Conservation (phyloP, 1,140 invertebrate genomes). For the Eulimnadia texana region DNA sequence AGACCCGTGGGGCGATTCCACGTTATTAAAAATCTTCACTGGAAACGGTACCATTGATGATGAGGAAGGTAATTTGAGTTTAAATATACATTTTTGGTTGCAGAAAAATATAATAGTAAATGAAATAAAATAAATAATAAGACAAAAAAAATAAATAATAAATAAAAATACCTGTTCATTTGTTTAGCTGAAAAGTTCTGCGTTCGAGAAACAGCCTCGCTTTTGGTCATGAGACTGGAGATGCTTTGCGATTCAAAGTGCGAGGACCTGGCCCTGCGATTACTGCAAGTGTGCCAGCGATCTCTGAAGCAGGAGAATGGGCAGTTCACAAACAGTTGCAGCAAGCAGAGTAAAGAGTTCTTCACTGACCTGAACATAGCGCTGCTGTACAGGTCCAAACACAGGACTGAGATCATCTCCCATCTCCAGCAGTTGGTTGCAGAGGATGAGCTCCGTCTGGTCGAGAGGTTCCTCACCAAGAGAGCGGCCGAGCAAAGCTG, state of each 20-base stretch:
- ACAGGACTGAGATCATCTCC: constrained; percentile 31
- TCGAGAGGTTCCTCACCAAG: constrained; percentile 13
- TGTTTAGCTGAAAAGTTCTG: constrained; percentile 32
- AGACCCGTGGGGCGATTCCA: constrained; percentile 35
- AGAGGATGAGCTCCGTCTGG: constrained; percentile 21
- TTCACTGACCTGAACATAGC: constrained; percentile 39
- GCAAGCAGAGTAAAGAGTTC: constrained; percentile 11
- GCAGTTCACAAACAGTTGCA: not conserved
- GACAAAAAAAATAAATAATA: no score
- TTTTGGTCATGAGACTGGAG: constrained; percentile 36
- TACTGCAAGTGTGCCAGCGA: constrained; percentile 35
- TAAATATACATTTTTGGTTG: not conserved
- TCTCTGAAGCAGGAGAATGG: constrained; percentile 24
- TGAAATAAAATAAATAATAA: no score
- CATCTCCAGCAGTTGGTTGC: constrained; percentile 31
- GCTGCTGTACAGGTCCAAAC: constrained; percentile 35
- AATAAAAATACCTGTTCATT: constrained; percentile 2
- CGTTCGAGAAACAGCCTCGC: constrained; percentile 34
- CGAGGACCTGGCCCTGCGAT: constrained; percentile 38
- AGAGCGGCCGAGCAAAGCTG: constrained; percentile 29
- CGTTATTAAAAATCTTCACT: constrained; percentile 33
- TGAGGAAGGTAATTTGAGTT: constrained; percentile 19
- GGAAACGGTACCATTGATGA: constrained; percentile 23
- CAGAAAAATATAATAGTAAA: not conserved
- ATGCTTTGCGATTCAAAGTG: constrained; percentile 38